Evolutionary conservation across 2,888 invertebrate genomes (phyloP).

Genomic region (Magallana nippona): DNA sequence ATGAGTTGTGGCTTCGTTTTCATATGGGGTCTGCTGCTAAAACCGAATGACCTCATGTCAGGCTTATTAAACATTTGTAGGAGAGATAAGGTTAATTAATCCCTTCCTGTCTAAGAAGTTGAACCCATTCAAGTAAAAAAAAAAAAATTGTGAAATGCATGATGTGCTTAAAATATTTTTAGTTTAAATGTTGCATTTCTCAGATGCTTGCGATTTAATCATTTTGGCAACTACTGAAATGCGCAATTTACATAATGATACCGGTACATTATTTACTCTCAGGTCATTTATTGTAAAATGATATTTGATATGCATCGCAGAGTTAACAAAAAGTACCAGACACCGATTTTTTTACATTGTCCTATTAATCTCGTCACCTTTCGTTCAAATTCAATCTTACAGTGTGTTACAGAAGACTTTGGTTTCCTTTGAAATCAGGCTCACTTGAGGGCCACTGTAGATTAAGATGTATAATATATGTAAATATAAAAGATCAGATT

Average conservation of each 20-base stretch:
- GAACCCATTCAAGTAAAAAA: background rate
- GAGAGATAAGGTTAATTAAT: conserved; percentile 20
- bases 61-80: background rate
- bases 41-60: conserved; percentile 19
- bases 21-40: background rate
- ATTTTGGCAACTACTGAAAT: background rate
- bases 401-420: background rate
- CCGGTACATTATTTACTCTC: background rate
- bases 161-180: background rate
- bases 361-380: background rate
- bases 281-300: background rate
- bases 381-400: background rate
- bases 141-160: background rate
- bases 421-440: conserved; percentile 1
- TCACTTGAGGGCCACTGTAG: background rate
- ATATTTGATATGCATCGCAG: background rate
- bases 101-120: background rate
- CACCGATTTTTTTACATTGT: background rate
- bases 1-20: background rate
- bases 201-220: background rate
- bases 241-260: background rate
- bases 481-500: conserved; percentile 10
- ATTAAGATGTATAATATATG: conserved; percentile 22
- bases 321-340: conserved; percentile 25
- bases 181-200: background rate